Conservation (phyloP, 2,888 invertebrate species). For the Asteroscopus sphinx region DNA sequence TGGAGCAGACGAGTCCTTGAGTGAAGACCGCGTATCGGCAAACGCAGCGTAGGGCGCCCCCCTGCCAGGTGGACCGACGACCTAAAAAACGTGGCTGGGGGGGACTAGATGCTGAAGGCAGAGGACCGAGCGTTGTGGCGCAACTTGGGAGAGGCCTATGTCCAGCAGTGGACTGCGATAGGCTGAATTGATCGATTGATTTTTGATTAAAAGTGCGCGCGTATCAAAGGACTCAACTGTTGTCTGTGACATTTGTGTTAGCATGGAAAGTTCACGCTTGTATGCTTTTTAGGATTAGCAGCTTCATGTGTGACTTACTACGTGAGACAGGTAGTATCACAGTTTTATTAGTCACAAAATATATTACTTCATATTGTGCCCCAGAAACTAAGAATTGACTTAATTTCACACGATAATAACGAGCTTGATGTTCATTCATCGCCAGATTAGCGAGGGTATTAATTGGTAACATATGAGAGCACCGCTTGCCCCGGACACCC, state of each 20-base stretch:
- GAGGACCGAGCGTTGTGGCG: too few species aligned
- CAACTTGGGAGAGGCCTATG: too few species aligned
- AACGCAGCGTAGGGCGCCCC: too few species aligned
- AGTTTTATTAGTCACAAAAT: too few species aligned
- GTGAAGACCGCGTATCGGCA: too few species aligned
- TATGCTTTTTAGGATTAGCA: slow-evolving; percentile 5
- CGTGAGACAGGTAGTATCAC: too few species aligned
- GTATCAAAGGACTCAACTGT: slow-evolving; percentile 4
- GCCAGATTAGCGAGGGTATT: neutral
- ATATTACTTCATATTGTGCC: neutral
- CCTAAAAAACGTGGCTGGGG: too few species aligned
- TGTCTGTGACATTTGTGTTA: neutral
- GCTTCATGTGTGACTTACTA: neutral
- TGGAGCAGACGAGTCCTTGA: too few species aligned
- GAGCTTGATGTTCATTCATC: neutral
- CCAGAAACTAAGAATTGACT: neutral
- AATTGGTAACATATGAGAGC: neutral
- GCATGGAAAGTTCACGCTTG: neutral
- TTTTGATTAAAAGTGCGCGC: slow-evolving; percentile 15
- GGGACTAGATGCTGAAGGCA: too few species aligned
- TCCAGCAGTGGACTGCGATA: too few species aligned
- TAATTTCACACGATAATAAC: neutral
- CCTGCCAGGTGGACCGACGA: too few species aligned
- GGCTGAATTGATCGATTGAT: too few species aligned
- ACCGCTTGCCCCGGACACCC: neutral